Evolutionary conservation across 2,113 vertebrate genomes (phyloP).

Genomic region (Megaleporinus macrocephalus): DNA sequence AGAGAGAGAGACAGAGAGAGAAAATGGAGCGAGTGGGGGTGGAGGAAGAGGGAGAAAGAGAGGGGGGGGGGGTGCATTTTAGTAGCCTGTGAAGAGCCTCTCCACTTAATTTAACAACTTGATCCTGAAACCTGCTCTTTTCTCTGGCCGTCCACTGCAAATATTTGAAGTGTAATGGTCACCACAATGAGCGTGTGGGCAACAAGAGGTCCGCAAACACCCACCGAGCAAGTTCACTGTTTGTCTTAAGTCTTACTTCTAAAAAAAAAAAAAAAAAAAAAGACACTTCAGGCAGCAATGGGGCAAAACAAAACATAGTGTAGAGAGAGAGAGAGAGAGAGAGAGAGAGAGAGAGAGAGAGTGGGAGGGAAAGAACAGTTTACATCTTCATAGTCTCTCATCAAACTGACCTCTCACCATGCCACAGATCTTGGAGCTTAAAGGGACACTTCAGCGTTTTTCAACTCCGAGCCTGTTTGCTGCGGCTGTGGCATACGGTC

Average conservation of each 20-base stretch:
- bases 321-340: conserved; percentile 34
- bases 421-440: background rate
- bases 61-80: conserved; percentile 13
- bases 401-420: background rate
- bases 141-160: conserved; percentile 63
- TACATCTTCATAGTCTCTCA: conserved; percentile 24
- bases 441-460: background rate
- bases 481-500: background rate
- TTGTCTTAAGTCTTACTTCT: conserved; percentile 72
- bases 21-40: conserved; percentile 15
- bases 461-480: background rate
- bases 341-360: conserved; percentile 19
- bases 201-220: conserved; percentile 74
- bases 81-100: conserved; percentile 62
- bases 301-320: conserved; percentile 67
- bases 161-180: conserved; percentile 77
- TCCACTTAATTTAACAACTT: conserved; percentile 74
- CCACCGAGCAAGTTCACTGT: conserved; percentile 65
- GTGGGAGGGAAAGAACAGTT: background rate
- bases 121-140: conserved; percentile 71
- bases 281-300: conserved; percentile 68
- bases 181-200: conserved; percentile 71
- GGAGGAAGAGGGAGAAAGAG: no score
- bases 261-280: conserved; percentile 54
- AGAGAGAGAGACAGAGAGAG: background rate